Conservation (phyloP, 2,113 vertebrate species). For the Tautogolabrus adspersus region DNA sequence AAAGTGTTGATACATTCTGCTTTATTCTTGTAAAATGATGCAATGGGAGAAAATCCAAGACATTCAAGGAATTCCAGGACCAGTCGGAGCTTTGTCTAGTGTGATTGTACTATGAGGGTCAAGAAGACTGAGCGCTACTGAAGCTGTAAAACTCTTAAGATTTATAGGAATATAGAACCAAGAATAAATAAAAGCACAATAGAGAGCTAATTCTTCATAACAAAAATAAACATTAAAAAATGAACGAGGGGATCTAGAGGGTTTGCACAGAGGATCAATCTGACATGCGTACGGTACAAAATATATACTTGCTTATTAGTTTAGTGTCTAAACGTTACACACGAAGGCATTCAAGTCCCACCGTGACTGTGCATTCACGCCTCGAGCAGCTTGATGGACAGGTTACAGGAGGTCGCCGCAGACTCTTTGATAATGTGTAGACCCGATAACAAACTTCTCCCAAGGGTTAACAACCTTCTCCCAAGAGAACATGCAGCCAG, state of each 20-base stretch:
- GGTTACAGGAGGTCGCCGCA: background rate
- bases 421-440: background rate
- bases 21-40: background rate
- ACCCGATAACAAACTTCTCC: background rate
- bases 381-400: background rate
- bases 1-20: conserved; percentile 11
- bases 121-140: conserved; percentile 21
- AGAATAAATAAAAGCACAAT: conserved; percentile 55
- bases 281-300: conserved; percentile 13
- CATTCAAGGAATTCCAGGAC: conserved; percentile 18
- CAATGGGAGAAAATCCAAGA: background rate
- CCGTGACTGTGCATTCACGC: conserved; percentile 20
- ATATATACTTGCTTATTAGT: background rate
- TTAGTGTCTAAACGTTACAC: conserved; percentile 14
- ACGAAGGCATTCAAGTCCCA: conserved; percentile 13
- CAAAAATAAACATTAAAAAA: background rate
- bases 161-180: conserved; percentile 20
- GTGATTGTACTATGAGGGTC: background rate
- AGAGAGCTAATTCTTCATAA: conserved; percentile 21
- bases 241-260: background rate
- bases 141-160: conserved; percentile 18
- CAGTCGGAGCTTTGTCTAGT: background rate
- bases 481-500: too few species aligned
- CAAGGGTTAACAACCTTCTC: too few species aligned
- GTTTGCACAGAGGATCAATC: background rate